Percentiles rank a stretch among this genome's conserved stretches.
phyloP scores from a whole-genome alignment of 1,140 invertebrate genomes.

The Diachasma alloeum region DNA sequence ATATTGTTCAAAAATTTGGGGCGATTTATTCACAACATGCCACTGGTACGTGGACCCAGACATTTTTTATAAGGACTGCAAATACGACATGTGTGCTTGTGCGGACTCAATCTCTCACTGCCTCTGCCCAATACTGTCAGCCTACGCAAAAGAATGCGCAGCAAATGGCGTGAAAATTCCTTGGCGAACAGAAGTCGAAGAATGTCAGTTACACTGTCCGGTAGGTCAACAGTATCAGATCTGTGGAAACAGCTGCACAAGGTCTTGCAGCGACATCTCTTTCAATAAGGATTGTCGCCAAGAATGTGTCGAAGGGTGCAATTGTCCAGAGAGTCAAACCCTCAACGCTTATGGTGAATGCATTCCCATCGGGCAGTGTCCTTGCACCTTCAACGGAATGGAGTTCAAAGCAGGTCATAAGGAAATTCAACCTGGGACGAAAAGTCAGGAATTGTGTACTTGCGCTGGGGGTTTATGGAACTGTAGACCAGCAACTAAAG shows the following conservation, averaged over 20 bases:
- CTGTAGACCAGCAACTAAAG: conserved; percentile 71
- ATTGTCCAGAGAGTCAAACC: conserved; percentile 81
- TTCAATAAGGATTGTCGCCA: conserved; percentile 64
- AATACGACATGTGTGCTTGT: conserved; percentile 89
- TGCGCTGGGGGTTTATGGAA: conserved; percentile 77
- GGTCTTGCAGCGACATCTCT: conserved; percentile 52
- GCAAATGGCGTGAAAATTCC: conserved; percentile 73
- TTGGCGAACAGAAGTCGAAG: conserved; percentile 79
- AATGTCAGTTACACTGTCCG: conserved; percentile 81
- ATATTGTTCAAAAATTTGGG: conserved; percentile 74
- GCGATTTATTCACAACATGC: conserved; percentile 78
- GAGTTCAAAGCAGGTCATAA: conserved; percentile 79
- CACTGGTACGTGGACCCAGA: conserved; percentile 82
- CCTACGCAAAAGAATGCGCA: conserved; percentile 83
- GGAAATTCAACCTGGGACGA: conserved; percentile 73
- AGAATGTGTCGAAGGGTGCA: conserved; percentile 87
- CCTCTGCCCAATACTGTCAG: conserved; percentile 81
- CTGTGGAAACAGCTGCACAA: conserved; percentile 69
- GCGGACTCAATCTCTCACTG: conserved; percentile 72
- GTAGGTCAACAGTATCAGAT: conserved; percentile 80
- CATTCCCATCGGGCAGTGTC: conserved; percentile 78
- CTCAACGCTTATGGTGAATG: conserved; percentile 77
- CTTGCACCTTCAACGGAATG: conserved; percentile 77
- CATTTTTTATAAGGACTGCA: conserved; percentile 80
- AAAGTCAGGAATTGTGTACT: conserved; percentile 75